These are phyloP conservation scores for Pachycephus smyrnensis DNA, from an alignment of 2,888 invertebrate species.

Conservation along the genomic window DNA sequence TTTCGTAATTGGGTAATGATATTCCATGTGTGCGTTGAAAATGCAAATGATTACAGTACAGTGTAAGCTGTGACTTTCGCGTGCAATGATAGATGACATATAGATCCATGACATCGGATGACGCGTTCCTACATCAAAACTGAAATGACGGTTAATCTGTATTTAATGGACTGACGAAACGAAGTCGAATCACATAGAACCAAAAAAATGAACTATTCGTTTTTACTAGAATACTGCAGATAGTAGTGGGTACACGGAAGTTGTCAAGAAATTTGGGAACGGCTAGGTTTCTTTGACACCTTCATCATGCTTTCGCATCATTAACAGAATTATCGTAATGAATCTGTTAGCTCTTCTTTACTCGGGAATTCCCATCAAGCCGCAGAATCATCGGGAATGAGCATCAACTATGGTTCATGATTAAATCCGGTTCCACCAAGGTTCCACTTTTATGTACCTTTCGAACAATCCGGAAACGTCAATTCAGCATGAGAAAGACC, in stretches of 20 bases:
- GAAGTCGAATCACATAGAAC: background rate
- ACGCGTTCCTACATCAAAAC: background rate
- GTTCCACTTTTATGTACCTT: background rate
- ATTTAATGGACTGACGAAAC: background rate
- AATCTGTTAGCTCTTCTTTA: background rate
- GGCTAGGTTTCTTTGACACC: background rate
- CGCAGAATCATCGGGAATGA: background rate
- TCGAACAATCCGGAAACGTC: background rate
- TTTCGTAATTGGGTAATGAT: background rate
- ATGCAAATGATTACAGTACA: background rate
- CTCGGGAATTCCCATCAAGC: background rate
- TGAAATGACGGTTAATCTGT: background rate
- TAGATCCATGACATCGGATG: background rate
- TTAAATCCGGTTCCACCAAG: background rate
- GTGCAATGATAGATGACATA: background rate
- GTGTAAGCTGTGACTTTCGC: background rate
- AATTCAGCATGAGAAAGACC: background rate
- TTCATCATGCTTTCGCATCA: background rate
- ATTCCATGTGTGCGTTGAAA: background rate
- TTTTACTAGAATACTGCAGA: background rate
- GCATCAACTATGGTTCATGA: background rate
- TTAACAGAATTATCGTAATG: background rate
- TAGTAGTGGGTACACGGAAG: background rate
- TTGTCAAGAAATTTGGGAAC: background rate
- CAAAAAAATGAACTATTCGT: background rate